These are phyloP conservation scores for Naja naja DNA, from an alignment of 2,113 vertebrate species.

Conservation along the genomic window DNA sequence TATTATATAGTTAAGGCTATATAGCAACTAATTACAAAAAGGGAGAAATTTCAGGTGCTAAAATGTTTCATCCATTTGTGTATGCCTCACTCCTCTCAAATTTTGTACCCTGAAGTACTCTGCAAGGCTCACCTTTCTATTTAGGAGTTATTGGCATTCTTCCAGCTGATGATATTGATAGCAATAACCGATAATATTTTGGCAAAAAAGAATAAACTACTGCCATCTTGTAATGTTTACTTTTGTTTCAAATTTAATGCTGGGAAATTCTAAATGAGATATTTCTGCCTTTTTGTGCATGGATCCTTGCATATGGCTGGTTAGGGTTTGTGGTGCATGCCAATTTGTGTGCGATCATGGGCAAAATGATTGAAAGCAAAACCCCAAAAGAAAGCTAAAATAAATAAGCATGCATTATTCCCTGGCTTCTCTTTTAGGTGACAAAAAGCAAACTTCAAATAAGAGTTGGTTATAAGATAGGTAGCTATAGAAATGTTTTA, in stretches of 20 bases:
- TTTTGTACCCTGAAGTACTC: not conserved
- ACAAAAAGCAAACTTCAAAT: not conserved
- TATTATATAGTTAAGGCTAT: not conserved
- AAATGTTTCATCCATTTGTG: slow-evolving; percentile 30
- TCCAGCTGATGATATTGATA: not conserved
- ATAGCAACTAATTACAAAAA: slow-evolving; percentile 35
- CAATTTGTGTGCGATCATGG: not conserved
- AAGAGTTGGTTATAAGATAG: not conserved
- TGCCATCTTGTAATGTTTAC: not conserved
- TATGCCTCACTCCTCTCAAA: not conserved
- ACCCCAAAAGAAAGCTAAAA: slow-evolving; percentile 28
- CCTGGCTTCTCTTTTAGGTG: not conserved
- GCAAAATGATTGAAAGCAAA: not conserved
- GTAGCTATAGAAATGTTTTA: not conserved
- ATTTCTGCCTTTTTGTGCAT: not conserved
- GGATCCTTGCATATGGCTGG: not conserved
- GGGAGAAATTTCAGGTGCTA: slow-evolving; percentile 20
- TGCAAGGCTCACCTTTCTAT: not conserved
- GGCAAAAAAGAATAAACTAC: not conserved
- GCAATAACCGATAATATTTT: not conserved
- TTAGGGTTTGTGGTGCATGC: not conserved
- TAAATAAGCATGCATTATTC: not conserved
- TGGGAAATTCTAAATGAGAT: not conserved
- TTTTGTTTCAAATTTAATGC: not conserved
- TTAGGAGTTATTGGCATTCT: not conserved